phyloP scores from a whole-genome alignment of 2,888 invertebrate genomes.

The Myopa testacea region DNA sequence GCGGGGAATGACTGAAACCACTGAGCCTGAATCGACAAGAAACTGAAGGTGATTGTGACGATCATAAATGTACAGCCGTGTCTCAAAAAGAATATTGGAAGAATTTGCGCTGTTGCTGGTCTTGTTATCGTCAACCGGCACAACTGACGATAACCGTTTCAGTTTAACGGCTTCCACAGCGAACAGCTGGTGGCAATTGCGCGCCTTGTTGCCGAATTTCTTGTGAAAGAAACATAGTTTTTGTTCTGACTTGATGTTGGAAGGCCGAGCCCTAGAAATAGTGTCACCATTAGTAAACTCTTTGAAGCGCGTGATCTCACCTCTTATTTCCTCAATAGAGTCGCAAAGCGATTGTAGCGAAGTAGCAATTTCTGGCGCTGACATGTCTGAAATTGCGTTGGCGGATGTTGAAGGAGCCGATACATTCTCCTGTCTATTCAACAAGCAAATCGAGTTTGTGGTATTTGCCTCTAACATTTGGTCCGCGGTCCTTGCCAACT shows the following conservation, averaged over 20 bases:
- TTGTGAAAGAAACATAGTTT: constrained; percentile 39
- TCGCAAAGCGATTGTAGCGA: background rate
- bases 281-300: too few relatives aligned
- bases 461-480: too few relatives aligned
- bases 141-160: constrained; percentile 31
- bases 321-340: too few relatives aligned
- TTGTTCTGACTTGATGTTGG: background rate
- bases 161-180: background rate
- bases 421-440: too few relatives aligned
- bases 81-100: background rate
- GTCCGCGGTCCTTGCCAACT: background rate
- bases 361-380: background rate
- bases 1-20: constrained; percentile 44
- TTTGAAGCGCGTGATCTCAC: too few relatives aligned
- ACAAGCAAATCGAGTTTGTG: too few relatives aligned
- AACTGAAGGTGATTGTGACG: constrained; percentile 32
- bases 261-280: too few relatives aligned
- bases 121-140: constrained; percentile 39
- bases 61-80: constrained; percentile 33
- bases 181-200: too few relatives aligned
- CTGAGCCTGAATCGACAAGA: constrained; percentile 48
- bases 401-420: too few relatives aligned
- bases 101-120: constrained; percentile 26
- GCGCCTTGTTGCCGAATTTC: constrained; percentile 36
- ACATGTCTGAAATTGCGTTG: background rate